These are phyloP conservation scores for Tetanocera ferruginea DNA, from an alignment of 2,888 invertebrate species.

Conservation along the genomic window DNA sequence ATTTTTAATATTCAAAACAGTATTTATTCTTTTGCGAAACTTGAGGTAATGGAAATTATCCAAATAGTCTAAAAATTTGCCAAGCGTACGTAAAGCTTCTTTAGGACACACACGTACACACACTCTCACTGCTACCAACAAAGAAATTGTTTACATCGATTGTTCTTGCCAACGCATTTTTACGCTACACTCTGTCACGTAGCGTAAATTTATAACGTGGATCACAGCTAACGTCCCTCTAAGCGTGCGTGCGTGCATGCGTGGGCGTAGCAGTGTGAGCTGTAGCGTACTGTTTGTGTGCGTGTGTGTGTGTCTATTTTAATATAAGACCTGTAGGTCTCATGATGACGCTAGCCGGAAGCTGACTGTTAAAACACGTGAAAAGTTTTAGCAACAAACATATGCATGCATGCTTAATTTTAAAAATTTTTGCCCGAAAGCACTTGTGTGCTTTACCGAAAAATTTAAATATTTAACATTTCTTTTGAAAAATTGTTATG, in stretches of 20 bases:
- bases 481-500: too few relatives aligned
- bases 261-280: neutral
- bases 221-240: slow-evolving; percentile 13
- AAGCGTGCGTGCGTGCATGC: neutral
- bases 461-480: too few relatives aligned
- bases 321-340: neutral
- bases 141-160: neutral
- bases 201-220: slow-evolving; percentile 22
- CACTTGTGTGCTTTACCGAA: too few relatives aligned
- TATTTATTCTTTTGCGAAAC: too few relatives aligned
- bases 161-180: slow-evolving; percentile 9
- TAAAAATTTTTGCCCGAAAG: neutral
- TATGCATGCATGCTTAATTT: neutral
- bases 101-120: neutral
- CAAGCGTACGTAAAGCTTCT: too few relatives aligned
- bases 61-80: too few relatives aligned
- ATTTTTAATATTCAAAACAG: too few relatives aligned
- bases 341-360: slow-evolving; percentile 2
- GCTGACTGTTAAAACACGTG: neutral
- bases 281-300: neutral
- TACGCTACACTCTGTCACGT: slow-evolving; percentile 19
- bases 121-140: neutral
- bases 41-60: too few relatives aligned
- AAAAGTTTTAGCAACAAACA: neutral
- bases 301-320: neutral